Conservation (phyloP, 2,797 vertebrate genomes). For the Chelon auratus region DNA sequence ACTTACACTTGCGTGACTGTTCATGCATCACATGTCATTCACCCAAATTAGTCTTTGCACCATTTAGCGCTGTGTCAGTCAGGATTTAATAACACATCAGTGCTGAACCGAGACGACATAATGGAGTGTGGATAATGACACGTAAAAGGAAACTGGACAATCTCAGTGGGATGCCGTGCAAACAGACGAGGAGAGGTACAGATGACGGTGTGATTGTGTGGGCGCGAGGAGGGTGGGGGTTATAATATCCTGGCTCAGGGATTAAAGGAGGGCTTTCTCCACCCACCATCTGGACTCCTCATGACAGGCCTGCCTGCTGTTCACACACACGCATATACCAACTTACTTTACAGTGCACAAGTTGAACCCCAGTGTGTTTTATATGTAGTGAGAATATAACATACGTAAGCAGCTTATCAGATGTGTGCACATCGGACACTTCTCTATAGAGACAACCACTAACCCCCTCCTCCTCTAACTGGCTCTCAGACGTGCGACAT, state of each 20-base stretch:
- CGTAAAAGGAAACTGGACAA: constrained; percentile 43
- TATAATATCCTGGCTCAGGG: constrained; percentile 71
- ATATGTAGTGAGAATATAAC: constrained; percentile 40
- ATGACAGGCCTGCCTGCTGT: constrained; percentile 77
- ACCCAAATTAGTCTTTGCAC: background rate
- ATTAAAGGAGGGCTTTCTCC: constrained; percentile 82
- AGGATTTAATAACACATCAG: constrained; percentile 2
- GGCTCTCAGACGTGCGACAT: constrained; percentile 32
- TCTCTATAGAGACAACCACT: constrained; percentile 11
- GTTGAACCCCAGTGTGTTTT: constrained; percentile 26
- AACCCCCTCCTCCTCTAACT: constrained; percentile 2
- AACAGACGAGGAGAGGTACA: constrained; percentile 10
- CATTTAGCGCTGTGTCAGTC: background rate
- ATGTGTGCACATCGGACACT: constrained; percentile 26
- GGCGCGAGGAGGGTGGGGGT: constrained; percentile 35
- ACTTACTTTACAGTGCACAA: constrained; percentile 10
- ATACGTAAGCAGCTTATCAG: constrained; percentile 68
- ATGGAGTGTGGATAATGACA: constrained; percentile 38
- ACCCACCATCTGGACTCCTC: constrained; percentile 81
- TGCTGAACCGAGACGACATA: constrained; percentile 16
- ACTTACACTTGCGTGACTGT: background rate
- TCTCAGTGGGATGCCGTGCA: constrained; percentile 31
- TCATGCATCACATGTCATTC: background rate
- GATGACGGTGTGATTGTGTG: constrained; percentile 19
- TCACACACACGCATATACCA: constrained; percentile 30